These are phyloP conservation scores for Ptiloglossa arizonensis DNA, from an alignment of 1,140 invertebrate genomes.

Conservation along the genomic window DNA sequence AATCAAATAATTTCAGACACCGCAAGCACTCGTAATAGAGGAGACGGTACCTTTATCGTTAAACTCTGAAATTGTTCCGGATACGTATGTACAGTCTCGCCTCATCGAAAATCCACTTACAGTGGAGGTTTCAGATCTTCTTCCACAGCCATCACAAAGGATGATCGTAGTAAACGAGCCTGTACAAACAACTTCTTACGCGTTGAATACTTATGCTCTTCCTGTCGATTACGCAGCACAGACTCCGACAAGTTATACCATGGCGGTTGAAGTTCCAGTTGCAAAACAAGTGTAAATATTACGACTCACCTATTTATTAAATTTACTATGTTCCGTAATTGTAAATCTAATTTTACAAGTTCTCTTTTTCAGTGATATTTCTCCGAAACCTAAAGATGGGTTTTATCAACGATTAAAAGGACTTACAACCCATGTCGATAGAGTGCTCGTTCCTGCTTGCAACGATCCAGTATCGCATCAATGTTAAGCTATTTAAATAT, in stretches of 20 bases:
- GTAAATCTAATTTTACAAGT: neutral
- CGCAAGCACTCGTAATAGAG: neutral
- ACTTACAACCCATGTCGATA: slow-evolving; percentile 39
- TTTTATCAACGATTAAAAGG: slow-evolving; percentile 25
- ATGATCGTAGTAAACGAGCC: neutral
- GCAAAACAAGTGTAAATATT: slow-evolving; percentile 29
- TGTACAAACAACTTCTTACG: slow-evolving; percentile 26
- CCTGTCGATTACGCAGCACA: neutral
- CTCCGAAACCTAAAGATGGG: neutral
- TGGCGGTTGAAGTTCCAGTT: slow-evolving; percentile 22
- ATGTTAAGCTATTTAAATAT: slow-evolving; percentile 17
- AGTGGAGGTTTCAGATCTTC: slow-evolving; percentile 8
- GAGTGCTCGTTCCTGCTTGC: slow-evolving; percentile 49
- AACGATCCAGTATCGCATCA: neutral
- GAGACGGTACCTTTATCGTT: neutral
- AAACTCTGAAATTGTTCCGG: slow-evolving; percentile 18
- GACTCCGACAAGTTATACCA: slow-evolving; percentile 13
- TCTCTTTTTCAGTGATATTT: neutral
- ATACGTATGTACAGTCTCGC: neutral
- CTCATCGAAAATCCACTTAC: slow-evolving; percentile 39
- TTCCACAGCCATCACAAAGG: neutral
- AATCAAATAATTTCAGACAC: slow-evolving; percentile 41
- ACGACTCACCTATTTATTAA: neutral
- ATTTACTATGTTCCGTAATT: neutral
- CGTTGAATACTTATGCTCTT: slow-evolving; percentile 25